Percentiles rank a stretch among this genome's conserved stretches.
Conservation (phyloP, 2,888 invertebrate species). For the Apamea sordens region DNA sequence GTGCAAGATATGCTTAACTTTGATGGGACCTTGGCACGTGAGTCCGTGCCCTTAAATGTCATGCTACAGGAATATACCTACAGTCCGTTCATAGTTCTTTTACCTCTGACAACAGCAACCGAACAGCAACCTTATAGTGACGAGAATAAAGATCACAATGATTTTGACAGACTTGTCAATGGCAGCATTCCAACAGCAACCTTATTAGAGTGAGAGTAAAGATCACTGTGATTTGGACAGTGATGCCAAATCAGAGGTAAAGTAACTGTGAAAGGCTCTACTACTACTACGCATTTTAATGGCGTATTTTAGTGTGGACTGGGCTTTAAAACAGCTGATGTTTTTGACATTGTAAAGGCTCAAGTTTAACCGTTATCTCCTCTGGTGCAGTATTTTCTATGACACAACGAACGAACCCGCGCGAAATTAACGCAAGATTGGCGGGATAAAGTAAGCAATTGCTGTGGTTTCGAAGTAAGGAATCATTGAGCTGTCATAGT, state of each 20-base stretch:
- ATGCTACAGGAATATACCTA: slow-evolving; percentile 26
- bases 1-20: slow-evolving; percentile 44
- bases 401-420: too few relatives aligned
- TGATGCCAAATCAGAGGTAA: neutral
- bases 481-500: too few relatives aligned
- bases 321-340: slow-evolving; percentile 13
- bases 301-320: slow-evolving; percentile 18
- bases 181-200: neutral
- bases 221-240: neutral
- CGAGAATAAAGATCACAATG: neutral
- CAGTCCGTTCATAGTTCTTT: neutral
- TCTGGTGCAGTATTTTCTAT: neutral
- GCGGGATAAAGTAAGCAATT: too few relatives aligned
- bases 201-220: neutral
- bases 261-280: neutral
- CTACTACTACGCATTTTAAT: slow-evolving; percentile 43
- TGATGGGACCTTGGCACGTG: slow-evolving; percentile 48
- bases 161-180: neutral
- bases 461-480: too few relatives aligned
- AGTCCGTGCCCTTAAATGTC: slow-evolving; percentile 43
- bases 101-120: neutral
- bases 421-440: too few relatives aligned
- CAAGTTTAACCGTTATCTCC: slow-evolving; percentile 18
- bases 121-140: neutral
- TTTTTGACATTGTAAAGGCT: slow-evolving; percentile 19